A percentile compares a stretch with the other conserved stretches of the same genome.
Evolutionary conservation across 2,797 vertebrate species (phyloP).

Genomic region (Cirrhinus molitorella): DNA sequence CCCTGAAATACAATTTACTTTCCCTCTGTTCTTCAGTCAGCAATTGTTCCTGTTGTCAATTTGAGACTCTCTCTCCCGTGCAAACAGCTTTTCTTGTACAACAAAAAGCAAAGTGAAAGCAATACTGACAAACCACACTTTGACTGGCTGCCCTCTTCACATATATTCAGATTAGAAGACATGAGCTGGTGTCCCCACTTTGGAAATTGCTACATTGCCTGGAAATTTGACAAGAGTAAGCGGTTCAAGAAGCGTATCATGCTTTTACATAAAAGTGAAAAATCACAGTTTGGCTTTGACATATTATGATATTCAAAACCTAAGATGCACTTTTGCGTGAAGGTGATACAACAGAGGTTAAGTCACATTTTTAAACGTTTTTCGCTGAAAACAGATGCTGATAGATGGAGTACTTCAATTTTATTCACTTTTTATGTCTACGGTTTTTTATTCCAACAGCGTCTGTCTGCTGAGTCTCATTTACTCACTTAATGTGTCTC

Average conservation of each 20-base stretch:
- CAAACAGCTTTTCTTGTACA: constrained; percentile 30
- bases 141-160: constrained; percentile 35
- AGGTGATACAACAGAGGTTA: background rate
- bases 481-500: constrained; percentile 25
- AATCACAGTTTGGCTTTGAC: constrained; percentile 11
- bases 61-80: constrained; percentile 10
- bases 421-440: constrained; percentile 14
- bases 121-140: constrained; percentile 27
- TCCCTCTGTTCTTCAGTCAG: constrained; percentile 40
- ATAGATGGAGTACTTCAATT: background rate
- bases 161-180: constrained; percentile 39
- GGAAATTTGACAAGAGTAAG: constrained; percentile 25
- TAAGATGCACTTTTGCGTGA: background rate
- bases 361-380: background rate
- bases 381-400: background rate
- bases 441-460: constrained; percentile 8
- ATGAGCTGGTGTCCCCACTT: constrained; percentile 20
- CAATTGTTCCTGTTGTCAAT: constrained; percentile 43
- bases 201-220: constrained; percentile 35
- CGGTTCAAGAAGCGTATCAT: background rate
- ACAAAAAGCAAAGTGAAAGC: constrained; percentile 25
- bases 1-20: constrained; percentile 38
- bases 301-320: constrained; percentile 14
- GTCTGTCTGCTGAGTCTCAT: constrained; percentile 17
- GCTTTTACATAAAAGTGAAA: constrained; percentile 15